These are phyloP conservation scores for Anastrepha obliqua DNA, from an alignment of 1,140 invertebrate species.

Conservation along the genomic window DNA sequence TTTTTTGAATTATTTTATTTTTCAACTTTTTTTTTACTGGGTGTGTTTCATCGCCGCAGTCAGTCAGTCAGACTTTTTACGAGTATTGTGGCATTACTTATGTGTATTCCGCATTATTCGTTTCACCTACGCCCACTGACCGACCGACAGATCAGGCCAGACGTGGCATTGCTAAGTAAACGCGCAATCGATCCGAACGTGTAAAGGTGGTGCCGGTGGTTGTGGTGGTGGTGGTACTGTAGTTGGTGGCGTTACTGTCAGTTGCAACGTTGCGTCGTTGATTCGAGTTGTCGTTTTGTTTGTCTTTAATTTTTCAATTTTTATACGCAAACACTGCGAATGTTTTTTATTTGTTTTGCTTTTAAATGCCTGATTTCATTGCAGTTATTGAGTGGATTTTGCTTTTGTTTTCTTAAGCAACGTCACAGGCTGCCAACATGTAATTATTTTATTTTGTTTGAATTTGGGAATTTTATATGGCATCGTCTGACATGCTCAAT, in stretches of 20 bases:
- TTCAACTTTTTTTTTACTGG: conserved; percentile 1
- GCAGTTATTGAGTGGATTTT: background rate
- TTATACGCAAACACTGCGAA: background rate
- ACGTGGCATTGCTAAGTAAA: background rate
- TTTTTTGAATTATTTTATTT: background rate
- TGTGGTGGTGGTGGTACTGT: background rate
- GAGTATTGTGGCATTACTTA: conserved; percentile 42
- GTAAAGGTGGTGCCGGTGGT: background rate
- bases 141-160: conserved; percentile 19
- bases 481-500: conserved; percentile 56
- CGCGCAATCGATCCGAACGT: background rate
- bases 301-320: background rate
- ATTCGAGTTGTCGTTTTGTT: conserved; percentile 5
- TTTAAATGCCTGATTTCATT: conserved; percentile 5
- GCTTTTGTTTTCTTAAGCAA: conserved; percentile 11
- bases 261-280: conserved; percentile 9
- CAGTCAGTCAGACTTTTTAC: background rate
- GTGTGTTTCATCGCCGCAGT: conserved; percentile 1
- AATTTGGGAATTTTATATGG: conserved; percentile 54
- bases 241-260: conserved; percentile 41
- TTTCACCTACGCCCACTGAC: conserved; percentile 57
- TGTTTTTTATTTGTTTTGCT: background rate
- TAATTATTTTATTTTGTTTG: conserved; percentile 58
- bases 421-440: conserved; percentile 47
- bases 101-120: conserved; percentile 53